Base-by-base conservation (phyloP, 2,888 invertebrate species). In the Plebejus anna region DNA sequence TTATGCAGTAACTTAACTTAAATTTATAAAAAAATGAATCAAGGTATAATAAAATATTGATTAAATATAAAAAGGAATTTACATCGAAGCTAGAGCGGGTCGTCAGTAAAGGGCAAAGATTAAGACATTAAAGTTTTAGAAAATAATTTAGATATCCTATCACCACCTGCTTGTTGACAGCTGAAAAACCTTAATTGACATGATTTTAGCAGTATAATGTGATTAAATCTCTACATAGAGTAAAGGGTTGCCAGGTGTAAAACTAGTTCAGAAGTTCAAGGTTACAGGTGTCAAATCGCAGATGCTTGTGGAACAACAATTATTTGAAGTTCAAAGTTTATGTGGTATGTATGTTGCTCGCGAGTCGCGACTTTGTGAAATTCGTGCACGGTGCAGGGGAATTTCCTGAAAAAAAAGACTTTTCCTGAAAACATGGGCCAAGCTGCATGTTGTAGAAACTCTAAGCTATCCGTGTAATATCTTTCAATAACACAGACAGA, bases 201-300 rank as follows among this genome's bases (percentile, higher is more conserved):
- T 16, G 32, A 66, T 32, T 66, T 16, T 66, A 66, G 66, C 66
- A 66, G 16, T 32, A 32, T 28, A 28, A 66, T 66, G 66, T 11
- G 9, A 61, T 61, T 32, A 66, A 66, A 66, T 66, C 66, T 66
- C 55, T 51, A 51, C 73, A 28, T 28, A 72, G 16, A 72, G 72
- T 72, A 73, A 73, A 73, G 73, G 73, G 73, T 73, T 73, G 55
- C 73, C 73, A 73, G 73, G 73, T 73, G 73, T 51, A 38, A 1
- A 73, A 73, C 73, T 28, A 51, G 73, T 55, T 73, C 47, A 73
- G 7, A 51, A 73, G 73, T 32, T 32, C 28, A 73, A 73, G 73
- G 73, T 73, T 51, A 55, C 73, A 73, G 73, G 73, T 73, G 73
- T 73, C 32, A 51, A 70, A 75, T 75, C 57, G 73, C 73, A 73